These are phyloP conservation scores for Polyommatus icarus DNA, from an alignment of 2,888 invertebrate species.

Conservation along the genomic window DNA sequence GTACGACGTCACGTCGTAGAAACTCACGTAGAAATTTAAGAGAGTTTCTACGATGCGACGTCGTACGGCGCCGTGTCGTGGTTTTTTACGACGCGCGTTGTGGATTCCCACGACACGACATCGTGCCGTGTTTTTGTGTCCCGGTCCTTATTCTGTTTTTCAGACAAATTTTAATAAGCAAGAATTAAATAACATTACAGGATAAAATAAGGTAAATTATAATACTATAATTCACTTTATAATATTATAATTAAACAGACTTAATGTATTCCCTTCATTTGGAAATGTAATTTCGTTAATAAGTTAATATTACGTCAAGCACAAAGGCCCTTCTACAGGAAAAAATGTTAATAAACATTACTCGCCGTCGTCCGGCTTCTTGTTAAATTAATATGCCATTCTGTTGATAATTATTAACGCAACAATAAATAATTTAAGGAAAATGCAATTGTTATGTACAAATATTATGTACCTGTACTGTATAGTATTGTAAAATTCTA, in stretches of 20 bases:
- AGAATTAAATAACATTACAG: background rate
- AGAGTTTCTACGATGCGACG: too few relatives aligned
- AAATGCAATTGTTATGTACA: too few relatives aligned
- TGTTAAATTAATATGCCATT: slow-evolving; percentile 11
- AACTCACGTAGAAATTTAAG: too few relatives aligned
- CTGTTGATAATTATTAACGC: background rate
- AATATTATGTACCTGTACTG: too few relatives aligned
- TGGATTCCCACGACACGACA: too few relatives aligned
- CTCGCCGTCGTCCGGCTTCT: background rate
- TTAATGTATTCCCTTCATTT: background rate
- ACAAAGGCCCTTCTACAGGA: background rate
- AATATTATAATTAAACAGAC: background rate
- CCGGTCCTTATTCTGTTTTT: background rate
- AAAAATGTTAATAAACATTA: slow-evolving; percentile 2
- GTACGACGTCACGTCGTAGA: too few relatives aligned
- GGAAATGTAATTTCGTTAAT: background rate
- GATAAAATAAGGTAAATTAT: background rate
- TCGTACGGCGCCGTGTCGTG: too few relatives aligned
- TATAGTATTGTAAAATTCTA: too few relatives aligned
- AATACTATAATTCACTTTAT: background rate
- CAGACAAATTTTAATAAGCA: background rate
- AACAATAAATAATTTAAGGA: background rate
- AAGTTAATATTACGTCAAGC: background rate
- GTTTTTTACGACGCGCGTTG: too few relatives aligned
- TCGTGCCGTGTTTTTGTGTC: too few relatives aligned